Conservation (phyloP, 2,113 vertebrate genomes). For the Excalfactoria chinensis region DNA sequence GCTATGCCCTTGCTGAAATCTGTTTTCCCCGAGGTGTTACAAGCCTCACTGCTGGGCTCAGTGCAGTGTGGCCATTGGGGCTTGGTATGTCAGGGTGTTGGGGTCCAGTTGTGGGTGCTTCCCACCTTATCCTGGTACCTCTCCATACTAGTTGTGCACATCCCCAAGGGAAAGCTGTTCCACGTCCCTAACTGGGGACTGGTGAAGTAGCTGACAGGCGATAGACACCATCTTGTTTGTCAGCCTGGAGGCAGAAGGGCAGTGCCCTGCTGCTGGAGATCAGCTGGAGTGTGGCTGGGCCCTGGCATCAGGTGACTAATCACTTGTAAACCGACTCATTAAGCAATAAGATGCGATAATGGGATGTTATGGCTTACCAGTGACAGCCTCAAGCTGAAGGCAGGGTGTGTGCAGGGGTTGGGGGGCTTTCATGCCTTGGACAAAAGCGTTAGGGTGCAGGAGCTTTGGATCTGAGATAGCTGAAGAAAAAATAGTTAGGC, state of each 20-base stretch:
- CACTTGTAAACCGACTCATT: constrained; percentile 34
- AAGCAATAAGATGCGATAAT: background rate
- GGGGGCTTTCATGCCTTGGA: background rate
- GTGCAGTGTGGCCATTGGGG: background rate
- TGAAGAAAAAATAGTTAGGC: background rate
- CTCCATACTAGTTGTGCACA: background rate
- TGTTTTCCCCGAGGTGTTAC: background rate
- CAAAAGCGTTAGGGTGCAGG: background rate
- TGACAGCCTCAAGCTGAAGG: background rate
- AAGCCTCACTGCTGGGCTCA: background rate
- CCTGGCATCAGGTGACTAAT: constrained; percentile 43
- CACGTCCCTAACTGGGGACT: background rate
- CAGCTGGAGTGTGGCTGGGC: background rate
- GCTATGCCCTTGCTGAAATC: background rate
- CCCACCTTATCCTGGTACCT: background rate
- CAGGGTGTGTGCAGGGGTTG: background rate
- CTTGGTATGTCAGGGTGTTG: background rate
- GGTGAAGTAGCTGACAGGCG: background rate
- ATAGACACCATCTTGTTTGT: background rate
- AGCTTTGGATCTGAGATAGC: background rate
- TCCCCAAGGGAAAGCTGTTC: background rate
- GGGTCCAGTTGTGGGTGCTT: background rate
- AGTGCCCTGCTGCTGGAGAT: background rate
- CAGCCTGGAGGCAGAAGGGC: background rate
- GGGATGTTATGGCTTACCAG: background rate